A percentile compares a stretch with the other conserved stretches of the same genome.
Evolutionary conservation across 2,797 vertebrate species (phyloP).

Genomic region (Sebastes matsubarae): DNA sequence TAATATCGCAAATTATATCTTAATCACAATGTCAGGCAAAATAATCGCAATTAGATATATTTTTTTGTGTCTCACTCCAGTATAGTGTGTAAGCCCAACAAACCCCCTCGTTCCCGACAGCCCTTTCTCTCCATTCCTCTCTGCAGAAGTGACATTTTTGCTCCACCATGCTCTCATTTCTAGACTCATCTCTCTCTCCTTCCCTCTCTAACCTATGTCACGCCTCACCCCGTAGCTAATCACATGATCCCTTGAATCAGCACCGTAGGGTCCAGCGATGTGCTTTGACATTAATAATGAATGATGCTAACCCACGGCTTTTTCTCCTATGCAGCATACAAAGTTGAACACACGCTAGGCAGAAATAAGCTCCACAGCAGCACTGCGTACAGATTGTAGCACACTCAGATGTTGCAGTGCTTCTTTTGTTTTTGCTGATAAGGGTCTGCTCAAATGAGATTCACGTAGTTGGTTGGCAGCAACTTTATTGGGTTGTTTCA

Average conservation of each 20-base stretch:
- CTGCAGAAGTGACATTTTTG: constrained; percentile 8
- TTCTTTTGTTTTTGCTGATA: background rate
- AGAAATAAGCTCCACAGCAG: background rate
- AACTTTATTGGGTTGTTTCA: background rate
- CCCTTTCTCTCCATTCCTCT: constrained; percentile 11
- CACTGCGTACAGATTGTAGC: background rate
- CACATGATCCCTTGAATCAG: constrained; percentile 39
- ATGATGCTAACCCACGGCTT: constrained; percentile 48
- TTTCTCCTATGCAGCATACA: constrained; percentile 21
- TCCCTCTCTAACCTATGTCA: constrained; percentile 11
- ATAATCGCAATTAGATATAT: too few species aligned
- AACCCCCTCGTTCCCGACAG: background rate
- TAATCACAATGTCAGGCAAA: too few species aligned
- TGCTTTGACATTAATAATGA: constrained; percentile 64
- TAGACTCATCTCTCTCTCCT: constrained; percentile 8
- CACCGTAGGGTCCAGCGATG: constrained; percentile 37
- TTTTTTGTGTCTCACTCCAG: background rate
- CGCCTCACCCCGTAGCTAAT: constrained; percentile 14
- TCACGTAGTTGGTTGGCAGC: background rate
- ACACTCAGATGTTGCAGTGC: background rate
- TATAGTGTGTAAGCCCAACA: background rate
- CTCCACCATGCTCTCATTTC: constrained; percentile 4
- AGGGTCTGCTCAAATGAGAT: background rate
- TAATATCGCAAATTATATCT: too few species aligned
- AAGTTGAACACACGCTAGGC: constrained; percentile 12